Percentiles rank a stretch among this genome's conserved stretches.
phyloP scores from a whole-genome alignment of 2,797 vertebrate genomes.

The Nannoperca australis region DNA sequence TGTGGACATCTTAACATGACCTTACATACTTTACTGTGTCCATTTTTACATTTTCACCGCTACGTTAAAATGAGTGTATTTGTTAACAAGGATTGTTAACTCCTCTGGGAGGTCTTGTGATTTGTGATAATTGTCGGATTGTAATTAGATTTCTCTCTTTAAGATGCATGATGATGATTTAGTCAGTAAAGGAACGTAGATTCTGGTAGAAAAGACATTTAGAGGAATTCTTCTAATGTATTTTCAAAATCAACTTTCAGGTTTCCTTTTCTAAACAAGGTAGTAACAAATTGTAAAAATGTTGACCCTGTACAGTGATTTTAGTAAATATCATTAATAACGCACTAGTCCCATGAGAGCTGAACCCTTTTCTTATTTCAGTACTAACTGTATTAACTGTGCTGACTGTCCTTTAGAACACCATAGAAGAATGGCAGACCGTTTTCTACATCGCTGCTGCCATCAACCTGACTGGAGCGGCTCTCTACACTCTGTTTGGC shows the following conservation, averaged over 20 bases:
- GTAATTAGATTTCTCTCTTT: neutral
- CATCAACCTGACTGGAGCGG: conserved; percentile 93
- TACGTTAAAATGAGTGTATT: neutral
- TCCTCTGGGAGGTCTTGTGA: neutral
- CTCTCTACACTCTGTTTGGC: conserved; percentile 91
- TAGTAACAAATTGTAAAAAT: neutral
- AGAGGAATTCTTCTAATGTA: neutral
- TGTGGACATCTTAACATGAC: neutral
- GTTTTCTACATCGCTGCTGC: conserved; percentile 96
- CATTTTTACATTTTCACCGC: neutral
- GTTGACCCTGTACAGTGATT: neutral
- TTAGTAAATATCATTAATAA: neutral
- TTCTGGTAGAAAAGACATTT: neutral
- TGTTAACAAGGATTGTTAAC: neutral
- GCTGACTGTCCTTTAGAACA: conserved; percentile 86
- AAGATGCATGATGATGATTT: neutral
- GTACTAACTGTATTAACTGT: conserved; percentile 22
- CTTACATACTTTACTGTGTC: neutral
- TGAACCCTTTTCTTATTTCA: neutral
- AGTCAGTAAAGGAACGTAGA: neutral
- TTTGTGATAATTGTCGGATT: neutral
- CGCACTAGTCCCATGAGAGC: neutral
- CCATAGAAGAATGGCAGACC: conserved; percentile 92
- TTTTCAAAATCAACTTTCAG: neutral
- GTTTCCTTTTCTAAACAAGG: neutral